Base-by-base conservation (phyloP, 2,797 vertebrate species). In the Perdix hodgsoniae region DNA sequence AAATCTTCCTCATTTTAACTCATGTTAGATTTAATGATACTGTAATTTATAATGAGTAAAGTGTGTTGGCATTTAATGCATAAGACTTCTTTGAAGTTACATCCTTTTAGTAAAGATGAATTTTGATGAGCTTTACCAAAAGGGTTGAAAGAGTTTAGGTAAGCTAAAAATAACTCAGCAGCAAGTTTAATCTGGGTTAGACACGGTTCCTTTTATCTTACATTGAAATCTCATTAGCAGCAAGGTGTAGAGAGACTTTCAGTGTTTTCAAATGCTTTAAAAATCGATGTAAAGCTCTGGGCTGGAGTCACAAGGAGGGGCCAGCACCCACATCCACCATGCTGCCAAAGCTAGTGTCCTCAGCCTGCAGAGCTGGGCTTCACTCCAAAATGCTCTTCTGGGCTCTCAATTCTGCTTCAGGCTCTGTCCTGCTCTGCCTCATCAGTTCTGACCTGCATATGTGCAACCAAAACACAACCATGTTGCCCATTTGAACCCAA, bases 31-130 rank as follows among this genome's bases (percentile, higher is more conserved):
- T 93, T 84, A 96, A 97, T 96, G 66, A 83, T 93, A 95, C 77
- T 81, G 90, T 95, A 96, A 96, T 96, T 97, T 96, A 92, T 96
- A 91, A 96, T 92, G 83, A 92, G 79, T 90, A 96, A 96, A 89
- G 88, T 44, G 80, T 91, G 78, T 92, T 95, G 94, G 96, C 87
- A 95, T 91, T 94, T 93, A 93, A 96, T 91, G 90, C 75, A 83
- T 95, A 83, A 88, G 86, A 94, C 54, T 92, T 83, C 91, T 97
- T 97, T 96, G 88, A 97, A 97, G 90, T 95, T 88, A 57, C 64
- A 90, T 86, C 79, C 77, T 94, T 97, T 97, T 92, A 96, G 54
- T 37, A 86, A 27, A 91, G 64, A 95, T 91, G 90, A 97, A 96
- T 94, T 97, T 96, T 95, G 77, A 88, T 96, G 79, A 91, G 72